These are phyloP conservation scores for Clupea harengus DNA, from an alignment of 2,113 vertebrate species.

Conservation along the genomic window DNA sequence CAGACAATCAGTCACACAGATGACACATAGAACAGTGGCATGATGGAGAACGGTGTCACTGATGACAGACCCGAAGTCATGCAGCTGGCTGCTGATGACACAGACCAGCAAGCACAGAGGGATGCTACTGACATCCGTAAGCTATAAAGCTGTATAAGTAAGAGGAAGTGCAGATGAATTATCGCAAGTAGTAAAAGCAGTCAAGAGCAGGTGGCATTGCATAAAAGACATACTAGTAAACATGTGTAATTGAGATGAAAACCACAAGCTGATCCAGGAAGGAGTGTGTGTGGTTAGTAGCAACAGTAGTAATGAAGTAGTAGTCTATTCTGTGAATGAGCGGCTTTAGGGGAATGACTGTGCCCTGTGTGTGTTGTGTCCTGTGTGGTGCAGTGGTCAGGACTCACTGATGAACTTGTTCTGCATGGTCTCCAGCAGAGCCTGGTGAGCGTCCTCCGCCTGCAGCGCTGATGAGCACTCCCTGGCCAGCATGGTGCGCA, in stretches of 20 bases:
- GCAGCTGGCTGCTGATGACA: background rate
- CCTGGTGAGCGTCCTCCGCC: slow-evolving; percentile 95
- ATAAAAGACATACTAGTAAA: too few species aligned
- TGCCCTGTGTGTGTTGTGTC: background rate
- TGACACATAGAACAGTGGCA: background rate
- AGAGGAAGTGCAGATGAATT: background rate
- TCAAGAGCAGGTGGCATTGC: too few species aligned
- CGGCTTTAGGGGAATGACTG: background rate
- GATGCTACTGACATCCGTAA: background rate
- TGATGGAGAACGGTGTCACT: background rate
- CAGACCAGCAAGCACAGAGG: background rate
- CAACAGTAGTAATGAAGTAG: background rate
- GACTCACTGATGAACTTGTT: slow-evolving; percentile 98
- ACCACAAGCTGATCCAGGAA: too few species aligned
- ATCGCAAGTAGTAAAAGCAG: background rate
- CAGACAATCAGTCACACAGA: background rate
- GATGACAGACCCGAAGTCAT: background rate
- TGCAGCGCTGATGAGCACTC: slow-evolving; percentile 96
- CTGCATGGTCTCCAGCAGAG: slow-evolving; percentile 98
- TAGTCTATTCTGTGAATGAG: too few species aligned
- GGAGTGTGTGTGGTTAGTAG: background rate
- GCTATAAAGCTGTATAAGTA: background rate
- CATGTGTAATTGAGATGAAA: too few species aligned
- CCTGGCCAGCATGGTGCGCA: slow-evolving; percentile 95
- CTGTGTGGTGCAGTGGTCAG: slow-evolving; percentile 20